Base-by-base conservation (phyloP, 2,113 vertebrate genomes). In the Caranx melampygus region DNA sequence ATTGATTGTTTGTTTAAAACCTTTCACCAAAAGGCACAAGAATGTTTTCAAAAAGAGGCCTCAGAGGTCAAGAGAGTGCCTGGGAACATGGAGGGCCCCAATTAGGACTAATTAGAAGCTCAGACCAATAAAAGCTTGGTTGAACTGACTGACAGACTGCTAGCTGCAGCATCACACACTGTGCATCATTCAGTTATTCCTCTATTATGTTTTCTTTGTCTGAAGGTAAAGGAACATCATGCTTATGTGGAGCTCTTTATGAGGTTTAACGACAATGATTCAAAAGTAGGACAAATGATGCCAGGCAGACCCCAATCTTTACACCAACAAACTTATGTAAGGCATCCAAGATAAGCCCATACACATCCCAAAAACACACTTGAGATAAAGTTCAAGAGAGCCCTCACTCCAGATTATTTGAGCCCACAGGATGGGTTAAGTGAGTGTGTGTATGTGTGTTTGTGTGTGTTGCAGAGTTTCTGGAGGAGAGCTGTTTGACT, bases 401-500 rank as follows among this genome's bases (percentile, higher is more conserved):
- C 4, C n/a, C 60, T 45, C 55, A 59, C 21, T 73, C 37, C 12
- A 67, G 47, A 62, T 83, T 59, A 74, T 82, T 60, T 59, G 16
- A 76, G 79, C 15, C 42, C 72, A 70, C 61, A 57, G 44, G 31
- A 58, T 79, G 74, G 60, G 49, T 72, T 31, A 47, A 73, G 49
- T 75, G 20, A 70, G 37, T 69, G 26, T 58, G 35, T 79, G 31
- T 72, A n/a, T 59, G 18, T 86, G 58, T 83, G 33, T 85, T 15
- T 91, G 54, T 76, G 44, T 69, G 0, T 87, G 0, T 92, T 93
- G 81, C 92, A 99, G 98, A 42, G 97, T 99, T 42, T 97, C 96
- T 31, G 98, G 98, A 84, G 98, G 98, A 81, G 98, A 99, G 87
- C 96, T 99, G 42, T 99, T 99, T 72, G 98, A 99, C 83, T 99